Base-by-base conservation (phyloP, 2,113 vertebrate species). In the Anthoscopus minutus region DNA sequence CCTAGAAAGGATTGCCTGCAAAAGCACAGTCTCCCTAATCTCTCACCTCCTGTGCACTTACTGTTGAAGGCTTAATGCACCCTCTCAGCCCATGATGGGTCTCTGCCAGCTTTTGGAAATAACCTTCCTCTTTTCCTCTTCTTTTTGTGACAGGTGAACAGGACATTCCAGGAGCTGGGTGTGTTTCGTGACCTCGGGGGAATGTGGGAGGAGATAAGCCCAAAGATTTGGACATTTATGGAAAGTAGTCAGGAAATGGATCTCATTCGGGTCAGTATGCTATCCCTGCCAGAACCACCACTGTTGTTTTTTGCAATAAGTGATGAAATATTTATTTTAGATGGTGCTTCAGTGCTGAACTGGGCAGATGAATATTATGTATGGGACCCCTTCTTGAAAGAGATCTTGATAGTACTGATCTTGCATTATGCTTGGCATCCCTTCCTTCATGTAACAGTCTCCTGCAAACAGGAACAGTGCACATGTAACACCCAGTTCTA, bases 201-300 rank as follows among this genome's bases (percentile, higher is more conserved):
- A 66, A 99, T 99, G 98, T 99, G 99, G 99, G 98, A 99, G 64
- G 99, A 99, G 88, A 97, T 99, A 95, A 98, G 98, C 89, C 99
- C 99, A 20, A 99, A 98, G 97, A 98, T 99, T 60, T 98, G 98
- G 98, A 97, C 96, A 11, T 99, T 99, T 95, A 98, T 99, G 98
- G 99, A 99, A 96, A 98, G 97, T 62, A 98, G 99, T 80, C 97
- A 98, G 87, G 98, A 99, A 95, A 98, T 99, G 98, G 98, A 99
- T 89, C 96, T 99, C 44, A 92, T 99, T 85, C 97, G 99, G 98
- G 99, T 99, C 95, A 98, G 97, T 96, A 58, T 81, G 28, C 53
- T 87, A 28, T 78, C 57, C 37, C 71, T 88, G 76, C 78, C 56
- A 48, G 76, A 86, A 24, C n/a, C 7, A 25, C 37, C 5, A 15